A percentile compares a stretch with the other conserved stretches of the same genome.
These are phyloP conservation scores for Caerostris extrusa DNA, from an alignment of 1,140 invertebrate species.

Conservation along the genomic window DNA sequence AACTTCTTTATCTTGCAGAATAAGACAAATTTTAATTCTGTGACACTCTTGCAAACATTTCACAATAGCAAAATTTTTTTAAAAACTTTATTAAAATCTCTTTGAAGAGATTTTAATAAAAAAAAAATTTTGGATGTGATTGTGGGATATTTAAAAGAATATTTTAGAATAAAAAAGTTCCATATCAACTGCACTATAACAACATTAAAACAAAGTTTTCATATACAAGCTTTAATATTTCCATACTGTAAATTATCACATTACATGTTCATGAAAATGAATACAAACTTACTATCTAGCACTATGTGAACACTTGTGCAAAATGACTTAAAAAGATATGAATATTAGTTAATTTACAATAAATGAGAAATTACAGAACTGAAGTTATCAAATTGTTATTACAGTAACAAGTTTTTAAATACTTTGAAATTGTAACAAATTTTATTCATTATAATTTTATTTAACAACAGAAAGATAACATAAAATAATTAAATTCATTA, in stretches of 20 bases:
- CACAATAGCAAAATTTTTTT: too few species aligned
- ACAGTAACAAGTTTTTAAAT: constrained; percentile 40
- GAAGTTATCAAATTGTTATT: not conserved
- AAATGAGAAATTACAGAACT: constrained; percentile 4
- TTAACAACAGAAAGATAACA: constrained; percentile 17
- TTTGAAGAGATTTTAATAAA: too few species aligned
- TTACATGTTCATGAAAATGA: constrained; percentile 51
- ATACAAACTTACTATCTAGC: constrained; percentile 53
- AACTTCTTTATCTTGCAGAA: too few species aligned
- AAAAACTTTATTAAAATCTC: too few species aligned
- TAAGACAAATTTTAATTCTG: too few species aligned
- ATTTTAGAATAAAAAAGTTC: too few species aligned
- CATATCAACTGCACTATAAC: not conserved
- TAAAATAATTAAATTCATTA: constrained; percentile 31
- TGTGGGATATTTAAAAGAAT: too few species aligned
- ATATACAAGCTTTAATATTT: constrained; percentile 42
- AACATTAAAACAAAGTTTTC: not conserved
- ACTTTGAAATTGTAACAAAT: constrained; percentile 43
- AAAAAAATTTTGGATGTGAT: too few species aligned
- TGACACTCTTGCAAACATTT: too few species aligned
- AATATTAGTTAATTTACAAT: constrained; percentile 17
- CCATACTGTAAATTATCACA: constrained; percentile 61
- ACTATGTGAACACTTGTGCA: constrained; percentile 50
- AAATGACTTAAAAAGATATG: constrained; percentile 21
- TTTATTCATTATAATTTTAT: constrained; percentile 7